Evolutionary conservation across 2,888 invertebrate genomes (phyloP).

Genomic region (Rhagophthalmus giganteus): DNA sequence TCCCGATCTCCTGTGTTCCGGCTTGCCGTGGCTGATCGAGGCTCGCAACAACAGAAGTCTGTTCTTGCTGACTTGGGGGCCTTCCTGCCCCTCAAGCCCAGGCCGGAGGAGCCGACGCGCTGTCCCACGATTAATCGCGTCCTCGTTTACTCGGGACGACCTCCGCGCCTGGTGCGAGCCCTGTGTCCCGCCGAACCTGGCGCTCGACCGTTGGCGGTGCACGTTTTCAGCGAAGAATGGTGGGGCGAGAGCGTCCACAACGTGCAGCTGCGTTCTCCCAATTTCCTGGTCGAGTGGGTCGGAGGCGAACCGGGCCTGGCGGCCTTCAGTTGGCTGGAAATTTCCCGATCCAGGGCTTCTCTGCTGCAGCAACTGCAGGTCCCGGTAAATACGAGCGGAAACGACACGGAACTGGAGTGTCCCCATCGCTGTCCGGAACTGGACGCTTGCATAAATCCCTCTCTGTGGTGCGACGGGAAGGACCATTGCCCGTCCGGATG

Average conservation of each 20-base stretch:
- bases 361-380: conserved; percentile 63
- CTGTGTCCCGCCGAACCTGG: conserved; percentile 75
- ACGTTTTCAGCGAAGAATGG: conserved; percentile 83
- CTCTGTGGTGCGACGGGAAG: conserved; percentile 75
- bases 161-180: conserved; percentile 64
- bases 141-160: conserved; percentile 77
- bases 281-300: conserved; percentile 69
- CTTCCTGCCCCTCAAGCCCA: conserved; percentile 67
- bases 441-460: conserved; percentile 75
- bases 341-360: conserved; percentile 66
- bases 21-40: conserved; percentile 77
- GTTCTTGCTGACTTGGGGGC: conserved; percentile 82
- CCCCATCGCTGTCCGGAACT: conserved; percentile 71
- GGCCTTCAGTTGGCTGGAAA: conserved; percentile 78
- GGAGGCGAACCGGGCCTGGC: conserved; percentile 74
- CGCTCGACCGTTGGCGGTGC: conserved; percentile 68
- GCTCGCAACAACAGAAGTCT: conserved; percentile 79
- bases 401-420: conserved; percentile 62
- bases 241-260: conserved; percentile 53
- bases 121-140: conserved; percentile 80
- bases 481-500: conserved; percentile 68
- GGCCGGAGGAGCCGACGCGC: conserved; percentile 64
- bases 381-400: conserved; percentile 58
- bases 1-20: conserved; percentile 70
- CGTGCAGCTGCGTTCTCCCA: conserved; percentile 58